Conservation (phyloP, 2,888 invertebrate genomes). For the Aleiodes alternator region DNA sequence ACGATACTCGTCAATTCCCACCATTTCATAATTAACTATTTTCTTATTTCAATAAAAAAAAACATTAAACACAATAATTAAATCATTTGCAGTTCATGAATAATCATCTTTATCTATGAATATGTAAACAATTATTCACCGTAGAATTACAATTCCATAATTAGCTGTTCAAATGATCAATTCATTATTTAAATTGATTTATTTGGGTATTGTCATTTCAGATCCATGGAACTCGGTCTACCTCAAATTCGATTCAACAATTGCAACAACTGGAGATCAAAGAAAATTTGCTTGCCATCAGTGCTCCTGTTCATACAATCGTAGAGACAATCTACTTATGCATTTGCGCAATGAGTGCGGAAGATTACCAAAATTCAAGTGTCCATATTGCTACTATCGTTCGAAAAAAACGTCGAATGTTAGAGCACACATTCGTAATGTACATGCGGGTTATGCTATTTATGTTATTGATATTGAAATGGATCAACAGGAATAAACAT, state of each 20-base stretch:
- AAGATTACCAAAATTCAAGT: constrained; percentile 70
- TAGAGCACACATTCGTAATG: constrained; percentile 68
- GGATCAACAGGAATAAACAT: neutral
- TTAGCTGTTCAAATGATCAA: no score
- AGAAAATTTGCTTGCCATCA: constrained; percentile 33
- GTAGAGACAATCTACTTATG: constrained; percentile 70
- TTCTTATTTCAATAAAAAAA: neutral
- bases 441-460: constrained; percentile 65
- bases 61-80: neutral
- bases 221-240: constrained; percentile 9
- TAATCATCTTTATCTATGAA: no score
- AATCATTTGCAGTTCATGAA: neutral
- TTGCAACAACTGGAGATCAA: neutral
- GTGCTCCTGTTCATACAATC: constrained; percentile 69
- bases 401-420: constrained; percentile 72
- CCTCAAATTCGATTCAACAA: neutral
- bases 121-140: no score
- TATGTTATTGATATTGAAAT: constrained; percentile 65
- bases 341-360: constrained; percentile 73
- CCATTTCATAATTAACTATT: neutral
- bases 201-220: constrained; percentile 20
- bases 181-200: constrained; percentile 11
- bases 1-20: constrained; percentile 55
- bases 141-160: no score
- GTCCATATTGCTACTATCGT: constrained; percentile 71